Evolutionary conservation across 2,888 invertebrate genomes (phyloP).

Genomic region (Muscina levida): DNA sequence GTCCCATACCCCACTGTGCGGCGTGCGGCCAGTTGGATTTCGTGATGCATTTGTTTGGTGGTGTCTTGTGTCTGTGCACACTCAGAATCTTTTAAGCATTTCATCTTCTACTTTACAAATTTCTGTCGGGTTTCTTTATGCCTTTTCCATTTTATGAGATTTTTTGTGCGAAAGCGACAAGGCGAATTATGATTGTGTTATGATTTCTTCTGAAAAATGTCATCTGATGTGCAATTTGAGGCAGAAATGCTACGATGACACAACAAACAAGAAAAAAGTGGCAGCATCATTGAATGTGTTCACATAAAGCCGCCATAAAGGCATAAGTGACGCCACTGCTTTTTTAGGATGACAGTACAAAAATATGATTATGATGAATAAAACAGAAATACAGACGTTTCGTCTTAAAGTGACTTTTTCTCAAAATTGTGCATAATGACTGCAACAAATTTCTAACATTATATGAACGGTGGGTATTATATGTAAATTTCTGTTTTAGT

Average conservation of each 20-base stretch:
- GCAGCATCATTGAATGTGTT: constrained; percentile 31
- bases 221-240: constrained; percentile 46
- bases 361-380: constrained; percentile 51
- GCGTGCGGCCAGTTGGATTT: background rate
- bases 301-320: constrained; percentile 38
- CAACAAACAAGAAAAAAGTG: too few species aligned
- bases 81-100: constrained; percentile 41
- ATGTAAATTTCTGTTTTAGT: too few species aligned
- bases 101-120: constrained; percentile 50
- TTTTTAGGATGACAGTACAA: constrained; percentile 54
- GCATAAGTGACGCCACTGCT: constrained; percentile 62
- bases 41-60: constrained; percentile 42
- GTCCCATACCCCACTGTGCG: too few species aligned
- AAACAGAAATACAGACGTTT: constrained; percentile 9
- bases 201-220: constrained; percentile 69
- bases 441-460: background rate
- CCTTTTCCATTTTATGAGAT: constrained; percentile 21
- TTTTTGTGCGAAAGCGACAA: constrained; percentile 68
- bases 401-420: constrained; percentile 3
- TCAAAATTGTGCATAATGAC: background rate
- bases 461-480: too few species aligned
- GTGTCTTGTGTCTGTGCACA: constrained; percentile 44
- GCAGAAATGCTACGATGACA: constrained; percentile 35
- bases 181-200: constrained; percentile 78
- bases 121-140: constrained; percentile 60